phyloP scores from a whole-genome alignment of 1,140 invertebrate species.

The Onthophagus taurus region DNA sequence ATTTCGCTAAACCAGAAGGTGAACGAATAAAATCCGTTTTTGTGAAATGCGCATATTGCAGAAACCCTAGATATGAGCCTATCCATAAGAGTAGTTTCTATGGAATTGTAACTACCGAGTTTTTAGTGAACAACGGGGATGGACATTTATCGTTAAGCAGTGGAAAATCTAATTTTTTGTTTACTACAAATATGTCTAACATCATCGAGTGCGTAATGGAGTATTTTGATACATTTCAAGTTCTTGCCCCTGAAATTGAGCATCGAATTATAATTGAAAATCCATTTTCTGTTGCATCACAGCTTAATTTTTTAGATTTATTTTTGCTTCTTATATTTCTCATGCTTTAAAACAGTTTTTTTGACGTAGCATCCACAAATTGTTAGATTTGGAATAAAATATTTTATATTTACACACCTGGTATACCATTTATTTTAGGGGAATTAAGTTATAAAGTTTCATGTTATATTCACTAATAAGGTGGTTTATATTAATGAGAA shows the following conservation, averaged over 20 bases:
- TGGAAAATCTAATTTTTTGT: too few relatives aligned
- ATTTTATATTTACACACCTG: too few relatives aligned
- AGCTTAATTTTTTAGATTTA: too few relatives aligned
- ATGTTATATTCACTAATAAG: too few relatives aligned
- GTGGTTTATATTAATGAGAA: too few relatives aligned
- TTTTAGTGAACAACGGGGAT: slow-evolving; percentile 39
- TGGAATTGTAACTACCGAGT: slow-evolving; percentile 40
- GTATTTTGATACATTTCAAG: slow-evolving; percentile 35
- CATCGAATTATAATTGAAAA: slow-evolving; percentile 30
- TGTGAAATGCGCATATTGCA: slow-evolving; percentile 44
- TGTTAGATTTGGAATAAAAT: too few relatives aligned
- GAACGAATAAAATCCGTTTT: slow-evolving; percentile 41
- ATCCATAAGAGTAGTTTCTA: slow-evolving; percentile 41
- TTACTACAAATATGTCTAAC: too few relatives aligned
- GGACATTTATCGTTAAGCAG: slow-evolving; percentile 38
- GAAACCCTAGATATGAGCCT: slow-evolving; percentile 37
- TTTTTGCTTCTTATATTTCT: too few relatives aligned
- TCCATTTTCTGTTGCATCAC: background rate
- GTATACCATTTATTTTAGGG: too few relatives aligned
- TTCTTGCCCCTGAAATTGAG: slow-evolving; percentile 33
- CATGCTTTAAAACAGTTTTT: too few relatives aligned
- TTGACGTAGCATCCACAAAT: too few relatives aligned
- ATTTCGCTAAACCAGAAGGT: slow-evolving; percentile 41
- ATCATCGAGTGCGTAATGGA: slow-evolving; percentile 32
- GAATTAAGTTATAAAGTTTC: too few relatives aligned